Evolutionary conservation across 2,888 invertebrate species (phyloP), one percentile per base, ranked within the genome.

Genomic region (Caenorhabditis virilis): DNA sequence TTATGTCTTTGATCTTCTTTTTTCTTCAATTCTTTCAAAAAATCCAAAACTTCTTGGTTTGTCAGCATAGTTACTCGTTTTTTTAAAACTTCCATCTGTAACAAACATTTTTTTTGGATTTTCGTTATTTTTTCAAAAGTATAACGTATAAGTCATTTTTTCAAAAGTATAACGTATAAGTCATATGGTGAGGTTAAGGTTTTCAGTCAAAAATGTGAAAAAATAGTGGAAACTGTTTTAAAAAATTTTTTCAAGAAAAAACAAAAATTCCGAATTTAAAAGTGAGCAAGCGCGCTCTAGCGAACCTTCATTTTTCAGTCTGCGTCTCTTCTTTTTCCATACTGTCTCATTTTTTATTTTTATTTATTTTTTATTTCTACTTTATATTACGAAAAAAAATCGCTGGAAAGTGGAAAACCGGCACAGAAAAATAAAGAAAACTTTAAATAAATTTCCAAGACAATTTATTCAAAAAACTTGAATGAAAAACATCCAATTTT

Each of bases 71-170:
- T 57, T 2, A 53, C 65, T 35, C 69, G 61, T 27, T 56, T 46
- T 23, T 74, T 61, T 18, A 71, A 11, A 30, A 74, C 69, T 46
- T 74, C 69, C 74, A 74, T 74, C 50, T 52, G 38, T n/a, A n/a
- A n/a, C n/a, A n/a, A n/a, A n/a, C n/a, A n/a, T n/a, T n/a, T n/a
- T n/a, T n/a, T n/a, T n/a, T n/a, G n/a, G n/a, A n/a, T n/a, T n/a
- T n/a, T n/a, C n/a, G n/a, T n/a, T 20, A 36, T 36, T 13, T 36
- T 36, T 2, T 22, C 3, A 18, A 20, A 52, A 2, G 1, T 15
- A 46, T 33, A 35, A 25, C 13, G 15, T n/a, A 36, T n/a, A 36
- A 36, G n/a, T n/a, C n/a, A n/a, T n/a, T n/a, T n/a, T n/a, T n/a
- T n/a, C n/a, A n/a, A n/a, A n/a, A n/a, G n/a, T n/a, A n/a, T n/a